Base-by-base conservation (phyloP, 2,888 invertebrate genomes). In the Parelbella ahira region DNA sequence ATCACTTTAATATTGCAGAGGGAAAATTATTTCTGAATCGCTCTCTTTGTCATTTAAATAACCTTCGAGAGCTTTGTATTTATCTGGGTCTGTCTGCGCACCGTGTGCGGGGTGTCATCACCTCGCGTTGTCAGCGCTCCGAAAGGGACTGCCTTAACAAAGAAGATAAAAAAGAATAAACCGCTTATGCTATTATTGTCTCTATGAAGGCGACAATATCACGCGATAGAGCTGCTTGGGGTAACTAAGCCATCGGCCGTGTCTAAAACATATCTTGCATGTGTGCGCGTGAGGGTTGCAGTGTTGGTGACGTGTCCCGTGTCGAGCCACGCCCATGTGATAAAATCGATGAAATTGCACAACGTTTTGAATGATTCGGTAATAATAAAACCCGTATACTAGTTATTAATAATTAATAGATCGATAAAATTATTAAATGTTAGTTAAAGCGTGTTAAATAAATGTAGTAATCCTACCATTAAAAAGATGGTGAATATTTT, bases 151-250 rank as follows among this genome's bases (percentile, higher is more conserved):
- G 54, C 53, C 50, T 47, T 51, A 51, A 73, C 69, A 80, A 78
- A 75, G 67, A 63, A 68, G 63, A 75, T 68, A 78, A 82, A 79
- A 30, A 72, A 84, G n/a, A 75, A 61, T 81, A 82, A 84, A 81
- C 75, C 78, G 82, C 80, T 86, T 83, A 80, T 54, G 61, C 58
- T 63, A 54, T 64, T 66, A 78, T 80, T 83, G 78, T 81, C 68
- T 71, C 67, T 71, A 63, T 66, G 67, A 56, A 60, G 51, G 61
- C 59, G 60, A 70, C 68, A 65, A 62, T 64, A 59, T 66, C 57
- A 57, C 52, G 61, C 60, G 52, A 51, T 44, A 45, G 43, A 41
- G 21, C 25, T 50, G 56, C 49, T 55, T 65, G 60, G 77, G 73
- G 74, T 66, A 60, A 63, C 67, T 68, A 62, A 61, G 53, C 37